These are phyloP conservation scores for Pogonocherus hispidulus DNA, from an alignment of 2,888 invertebrate species.

Conservation along the genomic window DNA sequence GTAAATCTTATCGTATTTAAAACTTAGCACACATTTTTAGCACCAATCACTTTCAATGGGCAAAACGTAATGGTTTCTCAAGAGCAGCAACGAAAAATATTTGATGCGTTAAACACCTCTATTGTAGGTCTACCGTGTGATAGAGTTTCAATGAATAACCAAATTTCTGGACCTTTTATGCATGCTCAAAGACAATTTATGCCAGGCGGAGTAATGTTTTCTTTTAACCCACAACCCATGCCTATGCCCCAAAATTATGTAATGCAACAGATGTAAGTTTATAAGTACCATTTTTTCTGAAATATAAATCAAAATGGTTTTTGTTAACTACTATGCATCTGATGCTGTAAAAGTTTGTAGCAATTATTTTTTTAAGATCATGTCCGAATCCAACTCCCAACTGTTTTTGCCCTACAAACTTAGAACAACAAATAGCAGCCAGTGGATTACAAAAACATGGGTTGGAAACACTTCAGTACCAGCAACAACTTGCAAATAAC, in stretches of 20 bases:
- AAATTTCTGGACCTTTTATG: slow-evolving; percentile 28
- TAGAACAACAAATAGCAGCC: slow-evolving; percentile 32
- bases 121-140: slow-evolving; percentile 44
- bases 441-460: slow-evolving; percentile 24
- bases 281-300: not conserved
- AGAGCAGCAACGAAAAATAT: slow-evolving; percentile 55
- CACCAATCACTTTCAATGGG: slow-evolving; percentile 50
- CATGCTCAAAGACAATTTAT: slow-evolving; percentile 44
- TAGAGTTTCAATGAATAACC: slow-evolving; percentile 2
- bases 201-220: slow-evolving; percentile 47
- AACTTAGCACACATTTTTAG: slow-evolving; percentile 39
- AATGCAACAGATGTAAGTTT: slow-evolving; percentile 27
- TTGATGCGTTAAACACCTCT: slow-evolving; percentile 53
- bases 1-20: slow-evolving; percentile 8
- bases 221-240: slow-evolving; percentile 36
- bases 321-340: no score
- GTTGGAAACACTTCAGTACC: slow-evolving; percentile 42
- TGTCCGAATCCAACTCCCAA: slow-evolving; percentile 11
- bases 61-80: slow-evolving; percentile 55
- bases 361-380: slow-evolving; percentile 11
- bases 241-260: slow-evolving; percentile 22
- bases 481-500: slow-evolving; percentile 43
- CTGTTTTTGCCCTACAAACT: slow-evolving; percentile 34
- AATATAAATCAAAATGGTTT: no score
- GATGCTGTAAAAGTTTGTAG: no score